Evolutionary conservation across 2,113 vertebrate species (phyloP).

Genomic region (Hippocampus mohnikei): DNA sequence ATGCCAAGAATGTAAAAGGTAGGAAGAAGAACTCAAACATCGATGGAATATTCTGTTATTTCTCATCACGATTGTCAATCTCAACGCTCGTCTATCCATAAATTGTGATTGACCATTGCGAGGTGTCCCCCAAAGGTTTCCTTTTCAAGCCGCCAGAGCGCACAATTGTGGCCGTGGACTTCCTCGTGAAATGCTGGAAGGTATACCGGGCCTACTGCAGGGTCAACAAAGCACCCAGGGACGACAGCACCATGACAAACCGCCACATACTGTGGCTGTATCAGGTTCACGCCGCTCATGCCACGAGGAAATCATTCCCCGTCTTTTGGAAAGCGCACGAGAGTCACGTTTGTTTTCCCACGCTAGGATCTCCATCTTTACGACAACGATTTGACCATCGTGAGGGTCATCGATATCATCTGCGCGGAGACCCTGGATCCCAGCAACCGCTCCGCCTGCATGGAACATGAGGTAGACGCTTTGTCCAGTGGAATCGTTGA

Average conservation of each 20-base stretch:
- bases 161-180: conserved; percentile 58
- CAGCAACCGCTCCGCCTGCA: conserved; percentile 30
- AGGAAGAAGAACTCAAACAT: not conserved
- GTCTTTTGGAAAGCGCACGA: not conserved
- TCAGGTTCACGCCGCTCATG: conserved; percentile 71
- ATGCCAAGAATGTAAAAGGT: conserved; percentile 80
- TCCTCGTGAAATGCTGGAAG: conserved; percentile 76
- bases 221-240: conserved; percentile 1
- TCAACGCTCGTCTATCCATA: too few species aligned
- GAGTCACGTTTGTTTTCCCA: not conserved
- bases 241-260: conserved; percentile 75
- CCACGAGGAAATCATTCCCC: too few species aligned
- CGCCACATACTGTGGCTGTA: conserved; percentile 85
- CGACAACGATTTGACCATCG: conserved; percentile 71
- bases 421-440: conserved; percentile 66
- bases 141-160: conserved; percentile 68
- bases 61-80: too few species aligned
- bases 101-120: too few species aligned
- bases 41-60: not conserved
- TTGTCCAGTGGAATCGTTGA: not conserved
- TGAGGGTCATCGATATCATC: conserved; percentile 74
- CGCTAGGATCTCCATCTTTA: conserved; percentile 80
- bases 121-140: conserved; percentile 60
- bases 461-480: conserved; percentile 78
- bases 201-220: conserved; percentile 68